These are phyloP conservation scores for Hypocryptadius cinnamomeus DNA, from an alignment of 2,113 vertebrate genomes.

Conservation along the genomic window DNA sequence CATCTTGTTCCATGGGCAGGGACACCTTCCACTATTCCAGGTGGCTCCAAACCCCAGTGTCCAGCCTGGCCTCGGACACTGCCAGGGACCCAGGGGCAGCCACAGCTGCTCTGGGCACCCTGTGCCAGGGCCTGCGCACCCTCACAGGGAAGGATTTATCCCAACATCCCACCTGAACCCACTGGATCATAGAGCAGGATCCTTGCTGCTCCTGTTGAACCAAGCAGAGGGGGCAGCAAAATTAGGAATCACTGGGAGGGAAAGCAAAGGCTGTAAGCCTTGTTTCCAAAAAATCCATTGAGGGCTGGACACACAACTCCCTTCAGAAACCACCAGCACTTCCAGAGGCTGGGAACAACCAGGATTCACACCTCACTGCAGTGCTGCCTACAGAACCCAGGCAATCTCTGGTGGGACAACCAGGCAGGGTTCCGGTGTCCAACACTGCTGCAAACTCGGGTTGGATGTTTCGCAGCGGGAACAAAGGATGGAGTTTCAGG, in stretches of 20 bases:
- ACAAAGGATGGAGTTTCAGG: rapidly evolving
- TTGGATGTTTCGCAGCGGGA: rapidly evolving
- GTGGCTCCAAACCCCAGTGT: rapidly evolving
- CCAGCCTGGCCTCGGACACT: background rate
- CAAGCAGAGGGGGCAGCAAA: background rate
- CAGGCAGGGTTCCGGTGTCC: background rate
- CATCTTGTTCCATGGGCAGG: rapidly evolving
- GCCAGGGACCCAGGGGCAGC: background rate
- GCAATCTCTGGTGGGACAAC: background rate
- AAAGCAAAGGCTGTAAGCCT: background rate
- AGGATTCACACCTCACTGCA: rapidly evolving
- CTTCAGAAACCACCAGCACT: background rate
- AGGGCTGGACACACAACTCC: rapidly evolving
- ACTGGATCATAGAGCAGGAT: background rate
- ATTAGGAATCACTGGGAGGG: background rate
- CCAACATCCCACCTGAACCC: background rate
- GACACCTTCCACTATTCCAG: background rate
- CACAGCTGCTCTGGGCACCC: background rate
- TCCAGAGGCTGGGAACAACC: background rate
- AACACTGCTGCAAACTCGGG: background rate
- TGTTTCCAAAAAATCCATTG: background rate
- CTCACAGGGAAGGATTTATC: background rate
- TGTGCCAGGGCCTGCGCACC: background rate
- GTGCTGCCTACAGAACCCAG: rapidly evolving
- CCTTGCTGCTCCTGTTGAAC: background rate